These are phyloP conservation scores for Syrmaticus mikado DNA, from an alignment of 2,113 vertebrate genomes.

Conservation along the genomic window DNA sequence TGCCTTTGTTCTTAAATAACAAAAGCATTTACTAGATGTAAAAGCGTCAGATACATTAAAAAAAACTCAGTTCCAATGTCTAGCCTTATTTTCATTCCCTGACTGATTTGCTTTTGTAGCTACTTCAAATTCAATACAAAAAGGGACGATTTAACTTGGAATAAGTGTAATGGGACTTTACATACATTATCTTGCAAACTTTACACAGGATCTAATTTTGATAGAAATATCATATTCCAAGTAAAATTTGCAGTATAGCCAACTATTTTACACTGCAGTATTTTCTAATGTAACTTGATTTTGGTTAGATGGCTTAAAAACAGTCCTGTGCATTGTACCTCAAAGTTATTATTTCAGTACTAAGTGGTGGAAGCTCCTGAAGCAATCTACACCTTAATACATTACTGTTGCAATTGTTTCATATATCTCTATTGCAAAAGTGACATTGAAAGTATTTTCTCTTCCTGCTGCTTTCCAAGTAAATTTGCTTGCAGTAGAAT, in stretches of 20 bases:
- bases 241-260: background rate
- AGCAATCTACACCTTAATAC: background rate
- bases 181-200: background rate
- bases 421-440: background rate
- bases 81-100: background rate
- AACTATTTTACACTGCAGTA: background rate
- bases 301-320: background rate
- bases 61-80: background rate
- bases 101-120: background rate
- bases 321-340: rapidly evolving
- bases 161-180: background rate
- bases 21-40: background rate
- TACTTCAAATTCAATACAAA: background rate
- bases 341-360: background rate
- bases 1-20: background rate
- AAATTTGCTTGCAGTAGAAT: background rate
- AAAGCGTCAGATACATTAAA: background rate
- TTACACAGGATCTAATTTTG: background rate
- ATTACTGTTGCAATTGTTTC: background rate
- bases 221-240: background rate
- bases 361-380: background rate
- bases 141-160: background rate
- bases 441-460: background rate
- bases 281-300: background rate
- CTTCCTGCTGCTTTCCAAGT: background rate